Base-by-base conservation (phyloP, 1,140 invertebrate genomes). In the Zaprionus ornatus region DNA sequence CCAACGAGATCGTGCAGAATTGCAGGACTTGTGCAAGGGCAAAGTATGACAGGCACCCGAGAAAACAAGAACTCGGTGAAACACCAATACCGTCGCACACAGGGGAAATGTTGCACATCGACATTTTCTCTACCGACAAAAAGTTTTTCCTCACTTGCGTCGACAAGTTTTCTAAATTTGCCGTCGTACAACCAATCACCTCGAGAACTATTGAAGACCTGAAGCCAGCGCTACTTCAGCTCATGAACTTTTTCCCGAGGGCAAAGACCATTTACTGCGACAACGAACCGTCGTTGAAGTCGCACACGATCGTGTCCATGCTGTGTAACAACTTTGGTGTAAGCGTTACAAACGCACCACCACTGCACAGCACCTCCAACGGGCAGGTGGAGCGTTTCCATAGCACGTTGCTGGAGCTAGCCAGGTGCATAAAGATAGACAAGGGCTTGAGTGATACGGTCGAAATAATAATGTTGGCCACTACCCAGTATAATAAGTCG, bases 101-200 rank as follows among this genome's bases (percentile, higher is more conserved):
- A 3, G 32, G 56, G 19, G 56, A 59, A 6, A 59, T 59, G 9
- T 37, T 59, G 35, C n/a, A 55, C 2, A n/a, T 55, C 3, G 54
- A 55, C 54, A 55, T 55, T 7, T 55, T 50, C 17, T 55, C 52
- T 13, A 55, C 25, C 1, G 52, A 55, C 6, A 55, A 55, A n/a
- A 55, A 29, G 15, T 21, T 19, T 1, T 55, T 55, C 15, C 25
- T 32, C 23, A 55, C 54, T 52, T 50, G 45, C 45, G 9, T 50
- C 19, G 45, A 17, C 45, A 45, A 61, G n/a, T 61, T 61, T n/a
- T 61, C 59, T 0, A 61, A 61, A 27, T 61, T 61, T 21, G 23
- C n/a, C 1, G 19, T 48, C 17, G 21, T 66, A 10, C 54, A 66
- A 3, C 55, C 37, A 1, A 32, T 52, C n/a, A 1, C 1, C 9